Base-by-base conservation (phyloP, 2,113 vertebrate species). In the Oriolus oriolus region DNA sequence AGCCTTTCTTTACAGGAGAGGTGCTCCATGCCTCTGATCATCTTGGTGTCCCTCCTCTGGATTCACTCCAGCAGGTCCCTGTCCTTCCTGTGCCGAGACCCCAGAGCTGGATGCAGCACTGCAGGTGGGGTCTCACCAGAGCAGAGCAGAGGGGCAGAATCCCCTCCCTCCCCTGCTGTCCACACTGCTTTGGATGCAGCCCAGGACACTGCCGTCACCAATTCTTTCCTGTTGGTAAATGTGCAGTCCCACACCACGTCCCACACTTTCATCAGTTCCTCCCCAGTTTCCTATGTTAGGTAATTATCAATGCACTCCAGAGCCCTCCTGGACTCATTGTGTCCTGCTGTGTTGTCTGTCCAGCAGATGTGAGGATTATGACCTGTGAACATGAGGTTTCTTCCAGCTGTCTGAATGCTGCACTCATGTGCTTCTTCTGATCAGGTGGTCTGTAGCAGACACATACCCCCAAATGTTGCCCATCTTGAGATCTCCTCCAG, bases 41-140 rank as follows among this genome's bases (percentile, higher is more conserved):
- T 15, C 21, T 71, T 44, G 21, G 20, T 63, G 70, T 22, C 7
- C 13, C 13, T 53, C 27, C 21, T 53, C 56, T 84, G 39, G 13
- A 53, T 21, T 52, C 1, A 0, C 10, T 37, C 31, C 56, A 52
- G 3, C 4, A 31, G 26, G 10, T 61, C 26, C 7, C 0, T 61
- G 33, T 61, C 56, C 31, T 52, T 7, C 37, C 37, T 83, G 8
- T 61, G 3, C 33, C 44, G 27, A 1, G 27, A 6, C 13, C 14
- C 9, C 31, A 39, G 39, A 45, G 21, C 21, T 27, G 39, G 26
- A 33, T 14, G 20, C 39, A 53, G 57, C 14, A 33, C 4, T 73
- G 2, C 39, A 45, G 33, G 11, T 73, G 13, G 22, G 33, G 44
- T 60, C 31, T 28, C 35, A 60, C 7, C 15, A 60, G 65, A 9